These are phyloP conservation scores for Strigamia maritima DNA, from an alignment of 2,888 invertebrate species.

Conservation along the genomic window DNA sequence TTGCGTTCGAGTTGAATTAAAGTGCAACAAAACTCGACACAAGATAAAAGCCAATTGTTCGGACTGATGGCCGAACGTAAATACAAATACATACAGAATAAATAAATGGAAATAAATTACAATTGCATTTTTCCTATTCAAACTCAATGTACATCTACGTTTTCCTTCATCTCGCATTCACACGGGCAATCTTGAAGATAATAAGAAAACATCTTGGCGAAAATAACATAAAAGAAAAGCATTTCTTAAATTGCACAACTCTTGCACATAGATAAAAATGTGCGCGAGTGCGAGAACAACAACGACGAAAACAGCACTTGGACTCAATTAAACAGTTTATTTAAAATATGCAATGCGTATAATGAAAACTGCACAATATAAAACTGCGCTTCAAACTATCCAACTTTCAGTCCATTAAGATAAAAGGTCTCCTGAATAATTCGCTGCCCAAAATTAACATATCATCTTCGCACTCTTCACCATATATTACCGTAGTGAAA, in stretches of 20 bases:
- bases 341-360: not conserved
- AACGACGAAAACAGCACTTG: not conserved
- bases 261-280: not conserved
- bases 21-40: not conserved
- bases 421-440: constrained; percentile 9
- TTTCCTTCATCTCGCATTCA: not conserved
- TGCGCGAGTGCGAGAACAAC: not conserved
- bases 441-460: not conserved
- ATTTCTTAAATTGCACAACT: not conserved
- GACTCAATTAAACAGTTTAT: constrained; percentile 19
- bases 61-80: too few relatives aligned
- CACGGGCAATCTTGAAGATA: not conserved
- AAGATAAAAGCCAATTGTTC: not conserved
- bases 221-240: not conserved
- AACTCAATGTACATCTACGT: not conserved
- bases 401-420: constrained; percentile 24
- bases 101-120: too few relatives aligned
- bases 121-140: not conserved
- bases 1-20: not conserved
- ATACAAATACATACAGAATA: too few relatives aligned
- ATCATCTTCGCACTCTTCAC: not conserved
- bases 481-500: not conserved
- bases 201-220: not conserved
- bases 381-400: not conserved
- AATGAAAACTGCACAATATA: not conserved